phyloP scores from a whole-genome alignment of 2,797 vertebrate genomes.

The Amblyraja radiata region DNA sequence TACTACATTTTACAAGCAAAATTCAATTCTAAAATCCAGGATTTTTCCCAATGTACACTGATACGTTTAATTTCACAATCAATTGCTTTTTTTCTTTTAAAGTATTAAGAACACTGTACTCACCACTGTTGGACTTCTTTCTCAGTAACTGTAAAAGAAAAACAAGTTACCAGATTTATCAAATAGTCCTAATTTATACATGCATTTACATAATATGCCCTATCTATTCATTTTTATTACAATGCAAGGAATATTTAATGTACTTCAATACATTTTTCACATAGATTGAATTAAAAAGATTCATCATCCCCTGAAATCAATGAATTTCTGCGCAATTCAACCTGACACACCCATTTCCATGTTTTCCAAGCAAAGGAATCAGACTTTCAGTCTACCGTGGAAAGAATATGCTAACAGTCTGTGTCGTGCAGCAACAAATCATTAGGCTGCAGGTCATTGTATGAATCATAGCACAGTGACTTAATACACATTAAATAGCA shows the following conservation, averaged over 20 bases:
- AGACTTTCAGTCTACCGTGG: too few relatives aligned
- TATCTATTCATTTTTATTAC: not conserved
- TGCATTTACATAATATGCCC: not conserved
- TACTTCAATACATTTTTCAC: not conserved
- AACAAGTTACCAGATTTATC: constrained; percentile 34
- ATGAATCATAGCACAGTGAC: not conserved
- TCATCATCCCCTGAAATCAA: too few relatives aligned
- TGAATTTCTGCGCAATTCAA: too few relatives aligned
- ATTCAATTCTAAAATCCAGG: not conserved
- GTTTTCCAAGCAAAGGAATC: too few relatives aligned
- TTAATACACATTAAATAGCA: not conserved
- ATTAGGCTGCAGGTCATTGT: not conserved
- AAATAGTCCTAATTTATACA: not conserved
- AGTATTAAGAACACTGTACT: constrained; percentile 47
- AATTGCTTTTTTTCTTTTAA: not conserved
- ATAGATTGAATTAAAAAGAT: too few relatives aligned
- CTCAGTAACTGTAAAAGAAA: constrained; percentile 67
- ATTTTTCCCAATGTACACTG: not conserved
- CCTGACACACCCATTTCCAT: too few relatives aligned
- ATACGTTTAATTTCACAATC: not conserved
- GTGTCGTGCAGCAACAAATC: not conserved
- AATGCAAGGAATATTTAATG: not conserved
- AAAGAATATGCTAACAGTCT: not conserved
- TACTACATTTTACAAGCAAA: not conserved
- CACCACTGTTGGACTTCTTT: constrained; percentile 79